Evolutionary conservation across 2,888 invertebrate genomes (phyloP), one percentile per base, ranked within the genome.

Genomic region (Anticlea derivata): DNA sequence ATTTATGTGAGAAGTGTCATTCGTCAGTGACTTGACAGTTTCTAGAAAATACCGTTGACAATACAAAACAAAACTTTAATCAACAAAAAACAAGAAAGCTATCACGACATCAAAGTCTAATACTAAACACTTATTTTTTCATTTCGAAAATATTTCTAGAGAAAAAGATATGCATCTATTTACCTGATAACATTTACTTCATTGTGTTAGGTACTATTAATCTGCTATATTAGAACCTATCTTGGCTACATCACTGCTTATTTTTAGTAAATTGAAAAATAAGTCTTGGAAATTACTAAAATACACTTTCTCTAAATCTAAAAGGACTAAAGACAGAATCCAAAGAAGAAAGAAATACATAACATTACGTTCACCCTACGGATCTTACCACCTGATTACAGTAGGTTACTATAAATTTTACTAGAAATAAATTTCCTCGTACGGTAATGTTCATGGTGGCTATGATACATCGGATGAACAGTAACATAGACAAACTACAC

Each of bases 111-210:
- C 81, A 47, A 88, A 62, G 77, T 78, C 77, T 88, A 89, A 75
- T 56, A 63, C 85, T 85, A 86, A 78, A 80, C 86, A 86, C 79
- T 82, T 83, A 73, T 60, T 78, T 77, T 72, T 84, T 79, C 68
- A 77, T 78, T 81, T 85, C 68, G 81, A 88, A 88, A 89, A 86
- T 86, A 87, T 80, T 74, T 78, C 87, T 90, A 90, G 82, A 86
- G 83, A 85, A 86, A 87, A 87, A 79, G 89, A 90, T 90, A 90
- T 90, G 89, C 89, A 83, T 88, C 89, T 89, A 89, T 86, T 79
- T 80, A 83, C 72, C 75, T 83, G 86, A 84, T 86, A 86, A 86
- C 80, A 84, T 79, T 81, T 68, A 74, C 70, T 73, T 69, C n/a
- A 65, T 66, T 62, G 63, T 60, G 63, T 65, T 65, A n/a, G n/a